Evolutionary conservation across 2,888 invertebrate species (phyloP).

Genomic region (Parthenolecanium corni): DNA sequence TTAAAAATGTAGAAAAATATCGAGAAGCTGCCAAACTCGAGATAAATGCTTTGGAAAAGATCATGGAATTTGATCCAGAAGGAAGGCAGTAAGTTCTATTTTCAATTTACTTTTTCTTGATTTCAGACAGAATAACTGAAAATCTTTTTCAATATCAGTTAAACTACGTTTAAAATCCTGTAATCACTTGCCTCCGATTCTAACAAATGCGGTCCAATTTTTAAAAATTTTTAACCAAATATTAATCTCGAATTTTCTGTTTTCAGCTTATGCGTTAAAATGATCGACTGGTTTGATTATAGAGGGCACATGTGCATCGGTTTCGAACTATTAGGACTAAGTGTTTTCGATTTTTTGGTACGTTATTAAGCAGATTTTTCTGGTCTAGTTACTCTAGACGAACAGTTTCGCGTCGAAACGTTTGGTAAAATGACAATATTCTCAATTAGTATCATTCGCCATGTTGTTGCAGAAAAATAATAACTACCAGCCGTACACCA

Average conservation of each 20-base stretch:
- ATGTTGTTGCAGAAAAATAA: slow-evolving; percentile 78
- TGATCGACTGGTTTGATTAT: slow-evolving; percentile 96
- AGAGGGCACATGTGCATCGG: slow-evolving; percentile 97
- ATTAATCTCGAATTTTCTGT: slow-evolving; percentile 25
- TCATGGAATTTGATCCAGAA: slow-evolving; percentile 86
- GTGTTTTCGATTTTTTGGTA: slow-evolving; percentile 63
- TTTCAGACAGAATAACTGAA: too few species aligned
- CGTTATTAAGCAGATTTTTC: too few species aligned
- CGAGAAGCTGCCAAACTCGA: slow-evolving; percentile 98
- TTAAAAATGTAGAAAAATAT: slow-evolving; percentile 99
- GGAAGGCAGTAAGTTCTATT: slow-evolving; percentile 76
- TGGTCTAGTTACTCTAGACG: too few species aligned
- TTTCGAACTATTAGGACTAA: slow-evolving; percentile 93
- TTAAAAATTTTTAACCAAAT: too few species aligned
- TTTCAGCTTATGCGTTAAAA: slow-evolving; percentile 82
- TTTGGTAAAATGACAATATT: too few species aligned
- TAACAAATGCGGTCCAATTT: too few species aligned
- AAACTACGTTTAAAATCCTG: too few species aligned
- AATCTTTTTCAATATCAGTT: too few species aligned
- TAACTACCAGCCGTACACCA: slow-evolving; percentile 92
- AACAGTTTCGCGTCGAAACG: too few species aligned
- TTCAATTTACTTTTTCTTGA: too few species aligned
- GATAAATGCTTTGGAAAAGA: slow-evolving; percentile 94
- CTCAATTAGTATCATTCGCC: too few species aligned
- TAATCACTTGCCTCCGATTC: too few species aligned